These are phyloP conservation scores for Bibio marci DNA, from an alignment of 2,888 invertebrate species.

Conservation along the genomic window DNA sequence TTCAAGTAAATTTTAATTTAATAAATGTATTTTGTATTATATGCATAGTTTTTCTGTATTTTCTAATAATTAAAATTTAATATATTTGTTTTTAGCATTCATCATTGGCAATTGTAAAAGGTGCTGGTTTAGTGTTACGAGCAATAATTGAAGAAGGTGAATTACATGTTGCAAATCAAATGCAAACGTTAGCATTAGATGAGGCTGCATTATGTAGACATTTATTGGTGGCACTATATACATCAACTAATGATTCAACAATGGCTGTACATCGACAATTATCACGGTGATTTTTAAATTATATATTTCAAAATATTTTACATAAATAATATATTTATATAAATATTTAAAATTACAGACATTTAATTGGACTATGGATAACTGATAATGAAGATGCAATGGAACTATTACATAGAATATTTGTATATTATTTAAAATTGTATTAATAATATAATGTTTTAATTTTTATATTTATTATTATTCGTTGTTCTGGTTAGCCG, in stretches of 20 bases:
- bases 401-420: slow-evolving; percentile 66
- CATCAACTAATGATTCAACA: slow-evolving; percentile 59
- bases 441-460: slow-evolving; percentile 2
- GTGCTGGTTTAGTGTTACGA: slow-evolving; percentile 91
- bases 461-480: too few relatives aligned
- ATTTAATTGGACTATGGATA: slow-evolving; percentile 90
- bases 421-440: slow-evolving; percentile 42
- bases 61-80: background rate
- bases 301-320: too few relatives aligned
- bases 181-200: slow-evolving; percentile 90
- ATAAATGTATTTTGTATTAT: background rate
- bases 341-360: slow-evolving; percentile 32
- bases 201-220: slow-evolving; percentile 94
- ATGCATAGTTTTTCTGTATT: background rate
- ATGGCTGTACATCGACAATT: slow-evolving; percentile 78
- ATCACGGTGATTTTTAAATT: too few relatives aligned
- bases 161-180: slow-evolving; percentile 73
- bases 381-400: slow-evolving; percentile 86
- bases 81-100: slow-evolving; percentile 44
- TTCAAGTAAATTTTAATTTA: slow-evolving; percentile 43
- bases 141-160: slow-evolving; percentile 97
- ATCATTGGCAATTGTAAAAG: slow-evolving; percentile 94
- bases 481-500: slow-evolving; percentile 47
- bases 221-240: slow-evolving; percentile 76
- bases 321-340: background rate